Base-by-base conservation (phyloP, 2,113 vertebrate genomes). In the Neoarius graeffei region DNA sequence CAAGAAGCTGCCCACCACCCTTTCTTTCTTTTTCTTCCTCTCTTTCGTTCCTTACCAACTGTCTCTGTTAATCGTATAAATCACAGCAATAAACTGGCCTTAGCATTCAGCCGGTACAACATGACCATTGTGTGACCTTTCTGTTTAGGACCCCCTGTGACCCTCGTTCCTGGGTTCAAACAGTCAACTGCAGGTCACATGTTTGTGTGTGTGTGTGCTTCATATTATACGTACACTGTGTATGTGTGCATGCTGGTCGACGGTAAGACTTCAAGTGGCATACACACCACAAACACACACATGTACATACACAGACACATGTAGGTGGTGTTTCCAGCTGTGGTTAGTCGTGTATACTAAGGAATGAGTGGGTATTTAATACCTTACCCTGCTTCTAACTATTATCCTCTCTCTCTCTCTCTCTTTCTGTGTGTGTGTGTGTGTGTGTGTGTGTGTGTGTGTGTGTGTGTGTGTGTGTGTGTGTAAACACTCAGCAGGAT, bases 181-280 rank as follows among this genome's bases (percentile, higher is more conserved):
- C 93, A 87, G 97, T 99, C 97, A 99, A 98, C 97, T 97, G 94
- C 94, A 95, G 97, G 98, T 99, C 98, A 98, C 89, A 59, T 92
- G 42, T 42, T 3, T 42, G 42, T 42, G 42, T 42, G 42, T 42
- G 42, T 42, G 42, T 42, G 42, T 42, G 42, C 60, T 66, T 27
- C 42, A 30, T 54, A 79, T 42, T 42, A 42, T 42, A 64, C 30
- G 66, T 76, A 90, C 91, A 87, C 85, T 74, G 92, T 93, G 92
- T 91, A 88, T 86, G 85, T 89, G 90, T 89, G n/a, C 35, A 13
- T 27, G 35, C 25, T 81, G 85, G 50, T 59, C 35, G 77, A 81
- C 77, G 52, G 60, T 64, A 85, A 69, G 27, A 52, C 30, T 15
- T 30, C 69, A 57, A 42, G 25, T 27, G 54, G 48, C 50, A 56